Percentiles rank a stretch among this genome's conserved stretches.
These are phyloP conservation scores for Plebejus melissa DNA, from an alignment of 2,888 invertebrate genomes.

Conservation along the genomic window DNA sequence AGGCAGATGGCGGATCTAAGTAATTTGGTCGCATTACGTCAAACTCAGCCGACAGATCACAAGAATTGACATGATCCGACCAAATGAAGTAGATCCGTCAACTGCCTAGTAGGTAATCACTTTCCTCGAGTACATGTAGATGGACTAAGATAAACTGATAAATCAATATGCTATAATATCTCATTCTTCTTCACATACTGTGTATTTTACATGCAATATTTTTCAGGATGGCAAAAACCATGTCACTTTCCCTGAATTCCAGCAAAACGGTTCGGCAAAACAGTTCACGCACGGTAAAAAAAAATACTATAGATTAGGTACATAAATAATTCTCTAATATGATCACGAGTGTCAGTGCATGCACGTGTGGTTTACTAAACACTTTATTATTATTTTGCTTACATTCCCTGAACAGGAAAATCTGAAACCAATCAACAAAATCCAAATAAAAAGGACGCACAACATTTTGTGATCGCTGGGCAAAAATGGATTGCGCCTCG, in stretches of 20 bases:
- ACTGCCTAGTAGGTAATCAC: no score
- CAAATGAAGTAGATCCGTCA: no score
- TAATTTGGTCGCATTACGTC: no score
- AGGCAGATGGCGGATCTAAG: no score
- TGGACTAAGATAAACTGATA: no score
- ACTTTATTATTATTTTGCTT: conserved; percentile 36
- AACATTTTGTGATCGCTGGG: neutral
- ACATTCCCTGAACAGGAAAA: neutral
- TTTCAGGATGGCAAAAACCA: conserved; percentile 92
- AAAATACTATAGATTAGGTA: conserved; percentile 84
- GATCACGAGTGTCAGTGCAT: conserved; percentile 76
- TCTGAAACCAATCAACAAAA: neutral
- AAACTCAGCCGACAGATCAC: no score
- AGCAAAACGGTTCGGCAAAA: conserved; percentile 92
- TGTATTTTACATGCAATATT: neutral
- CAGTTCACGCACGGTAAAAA: conserved; percentile 92
- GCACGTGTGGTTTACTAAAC: conserved; percentile 63
- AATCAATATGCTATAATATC: no score
- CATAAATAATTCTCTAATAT: conserved; percentile 71
- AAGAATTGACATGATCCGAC: no score
- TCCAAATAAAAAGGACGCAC: neutral
- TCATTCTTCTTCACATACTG: no score
- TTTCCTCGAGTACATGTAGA: no score
- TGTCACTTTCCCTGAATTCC: conserved; percentile 93
- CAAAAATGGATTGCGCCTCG: no score